phyloP scores from a whole-genome alignment of 2,888 invertebrate genomes.

The Punctoribates punctum region DNA sequence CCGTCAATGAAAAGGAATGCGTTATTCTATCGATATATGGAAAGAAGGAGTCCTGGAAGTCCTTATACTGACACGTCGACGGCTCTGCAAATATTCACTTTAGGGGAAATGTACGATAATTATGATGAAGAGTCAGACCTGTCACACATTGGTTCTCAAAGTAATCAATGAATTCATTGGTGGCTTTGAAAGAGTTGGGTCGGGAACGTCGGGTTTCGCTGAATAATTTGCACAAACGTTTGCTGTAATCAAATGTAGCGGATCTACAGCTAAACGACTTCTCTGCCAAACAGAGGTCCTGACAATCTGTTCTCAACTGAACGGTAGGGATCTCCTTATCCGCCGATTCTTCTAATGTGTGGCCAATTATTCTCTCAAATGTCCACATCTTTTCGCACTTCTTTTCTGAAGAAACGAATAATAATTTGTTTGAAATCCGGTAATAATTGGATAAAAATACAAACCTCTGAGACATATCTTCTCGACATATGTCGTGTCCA shows the following conservation, averaged over 20 bases:
- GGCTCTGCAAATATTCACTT: no score
- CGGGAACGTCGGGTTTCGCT: slow-evolving; percentile 57
- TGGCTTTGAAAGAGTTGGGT: slow-evolving; percentile 55
- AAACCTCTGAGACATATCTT: slow-evolving; percentile 49
- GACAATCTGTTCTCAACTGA: slow-evolving; percentile 56
- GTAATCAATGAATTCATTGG: slow-evolving; percentile 56
- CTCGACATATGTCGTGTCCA: slow-evolving; percentile 48
- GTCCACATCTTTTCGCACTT: slow-evolving; percentile 56
- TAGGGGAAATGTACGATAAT: no score
- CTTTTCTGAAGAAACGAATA: slow-evolving; percentile 34
- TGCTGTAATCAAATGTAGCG: slow-evolving; percentile 57
- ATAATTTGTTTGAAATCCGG: neutral
- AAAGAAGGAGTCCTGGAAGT: slow-evolving; percentile 54
- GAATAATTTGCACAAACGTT: slow-evolving; percentile 56
- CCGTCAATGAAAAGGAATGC: slow-evolving; percentile 52
- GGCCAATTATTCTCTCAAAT: slow-evolving; percentile 58
- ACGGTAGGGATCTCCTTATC: slow-evolving; percentile 55
- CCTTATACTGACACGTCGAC: slow-evolving; percentile 55
- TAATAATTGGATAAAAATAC: neutral
- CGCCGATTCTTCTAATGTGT: slow-evolving; percentile 56
- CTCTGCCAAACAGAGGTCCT: slow-evolving; percentile 57
- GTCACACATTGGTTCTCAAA: slow-evolving; percentile 60
- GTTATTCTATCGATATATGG: slow-evolving; percentile 54
- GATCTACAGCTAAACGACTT: slow-evolving; percentile 57
- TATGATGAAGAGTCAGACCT: slow-evolving; percentile 52